These are phyloP conservation scores for Panthera leo DNA, from an alignment of 2,113 vertebrate genomes.

Conservation along the genomic window DNA sequence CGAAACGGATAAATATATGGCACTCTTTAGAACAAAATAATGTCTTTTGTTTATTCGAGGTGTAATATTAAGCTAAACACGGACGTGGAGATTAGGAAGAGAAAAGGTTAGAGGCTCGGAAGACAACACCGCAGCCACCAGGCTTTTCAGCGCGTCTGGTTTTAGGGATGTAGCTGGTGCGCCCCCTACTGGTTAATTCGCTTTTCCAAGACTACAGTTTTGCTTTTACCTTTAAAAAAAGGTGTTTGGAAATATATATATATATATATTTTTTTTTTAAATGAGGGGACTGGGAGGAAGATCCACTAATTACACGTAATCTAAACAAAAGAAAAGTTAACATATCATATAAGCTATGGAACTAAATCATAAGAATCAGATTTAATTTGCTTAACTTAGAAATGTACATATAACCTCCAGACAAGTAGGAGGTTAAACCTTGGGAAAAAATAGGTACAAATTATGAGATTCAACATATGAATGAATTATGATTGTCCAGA, in stretches of 20 bases:
- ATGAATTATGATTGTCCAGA: constrained; percentile 75
- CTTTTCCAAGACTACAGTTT: background rate
- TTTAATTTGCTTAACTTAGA: constrained; percentile 80
- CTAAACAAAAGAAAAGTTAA: constrained; percentile 71
- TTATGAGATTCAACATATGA: constrained; percentile 71
- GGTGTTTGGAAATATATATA: constrained; percentile 60
- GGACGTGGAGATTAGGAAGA: constrained; percentile 33
- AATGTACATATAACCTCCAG: constrained; percentile 68
- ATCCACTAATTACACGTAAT: constrained; percentile 60
- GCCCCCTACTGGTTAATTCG: constrained; percentile 80
- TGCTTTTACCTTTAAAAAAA: constrained; percentile 61
- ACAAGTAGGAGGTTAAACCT: constrained; percentile 76
- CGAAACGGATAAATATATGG: constrained; percentile 7
- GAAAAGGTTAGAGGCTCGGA: constrained; percentile 1
- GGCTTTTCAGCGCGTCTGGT: constrained; percentile 63
- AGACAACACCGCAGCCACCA: background rate
- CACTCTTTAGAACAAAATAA: constrained; percentile 47
- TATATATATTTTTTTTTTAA: no score
- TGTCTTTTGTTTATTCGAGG: constrained; percentile 40
- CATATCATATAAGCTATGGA: constrained; percentile 62
- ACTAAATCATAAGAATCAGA: constrained; percentile 72
- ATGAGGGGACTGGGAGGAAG: constrained; percentile 18
- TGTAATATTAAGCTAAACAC: constrained; percentile 49
- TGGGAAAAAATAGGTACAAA: constrained; percentile 75
- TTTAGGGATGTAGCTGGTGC: constrained; percentile 77